Evolutionary conservation across 2,888 invertebrate genomes (phyloP), one percentile per base, ranked within the genome.

Genomic region (Willowsia nigromaculata): DNA sequence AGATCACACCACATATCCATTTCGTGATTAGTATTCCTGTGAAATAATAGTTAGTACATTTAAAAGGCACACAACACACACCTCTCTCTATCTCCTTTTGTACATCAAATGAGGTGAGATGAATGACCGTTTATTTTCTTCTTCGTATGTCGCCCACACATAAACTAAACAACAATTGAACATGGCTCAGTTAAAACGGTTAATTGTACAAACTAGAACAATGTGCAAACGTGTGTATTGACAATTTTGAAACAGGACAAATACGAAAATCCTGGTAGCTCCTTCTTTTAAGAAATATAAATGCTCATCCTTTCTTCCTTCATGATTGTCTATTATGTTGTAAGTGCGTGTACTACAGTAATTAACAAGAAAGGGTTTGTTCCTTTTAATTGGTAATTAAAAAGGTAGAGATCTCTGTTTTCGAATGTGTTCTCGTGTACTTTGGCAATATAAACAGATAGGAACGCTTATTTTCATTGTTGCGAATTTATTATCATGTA

Each of bases 21-120:
- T 25, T 2, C 30, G 30, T n/a, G 40, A 80, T 80, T 80, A 40
- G 62, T 65, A 30, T 47, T 25, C 6, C 78, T 18, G 71, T 71
- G 62, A 62, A 43, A 62, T 62, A 43, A 30, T 30, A 30, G 62
- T n/a, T n/a, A n/a, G n/a, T n/a, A n/a, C n/a, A n/a, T n/a, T n/a
- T n/a, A 15, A 40, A 37, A 50, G n/a, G 40, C 47, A 82, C n/a
- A 56, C 78, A 40, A 13, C 50, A 15, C 6, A 13, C 27, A 4
- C 53, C n/a, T 25, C 40, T 59, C 18, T 62, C 25, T 6, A 27
- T 13, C 25, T 43, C 74, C 74, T 59, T 80, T 80, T 56, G 65
- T 81, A 40, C n/a, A 43, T 43, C 40, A 83, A 83, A 83, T 68
- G 83, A 83, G 83, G 68, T 83, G 83, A 83, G 83, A 83, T 83